Evolutionary conservation across 2,888 invertebrate species (phyloP), one percentile per base, ranked within the genome.

Genomic region (Rotaria sp.): DNA sequence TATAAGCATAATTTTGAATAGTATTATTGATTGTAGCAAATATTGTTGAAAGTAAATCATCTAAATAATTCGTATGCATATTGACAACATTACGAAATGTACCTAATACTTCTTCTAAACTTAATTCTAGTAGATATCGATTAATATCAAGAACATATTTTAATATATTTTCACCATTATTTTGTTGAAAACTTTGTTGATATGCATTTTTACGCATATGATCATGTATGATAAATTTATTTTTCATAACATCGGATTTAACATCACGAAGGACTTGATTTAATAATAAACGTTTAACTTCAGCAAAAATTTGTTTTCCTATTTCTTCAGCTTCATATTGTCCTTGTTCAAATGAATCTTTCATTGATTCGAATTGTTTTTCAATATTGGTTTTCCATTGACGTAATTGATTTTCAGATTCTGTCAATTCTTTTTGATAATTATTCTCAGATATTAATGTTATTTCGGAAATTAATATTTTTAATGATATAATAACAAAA

Each of bases 321-420:
- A 59, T 30, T n/a, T 59, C 30, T n/a, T 26, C 30, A n/a, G 59
- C 59, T 59, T n/a, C 26, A n/a, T n/a, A 59, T 59, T 59, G 26
- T 59, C 59, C 59, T 59, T 59, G 59, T n/a, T 59, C n/a, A 59
- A 59, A 59, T 59, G 59, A 59, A n/a, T 59, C n/a, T 59, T 59
- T 30, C 59, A 59, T 59, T 10, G 59, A 26, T n/a, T 26, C 59
- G 30, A 59, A 59, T 59, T 59, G 59, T 59, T 59, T 59, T 8
- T 26, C 59, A n/a, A 59, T 30, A 59, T 59, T 30, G 15, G 26
- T 30, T 59, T 59, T 59, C 26, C n/a, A 26, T 8, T 59, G 10
- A 59, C 59, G 59, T 59, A 30, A 26, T 59, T 59, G n/a, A n/a
- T 26, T 59, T 59, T 10, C 26, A 26, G 59, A 26, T n/a, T 59